Evolutionary conservation across 2,113 vertebrate species (phyloP).

Genomic region (Ictalurus furcatus): DNA sequence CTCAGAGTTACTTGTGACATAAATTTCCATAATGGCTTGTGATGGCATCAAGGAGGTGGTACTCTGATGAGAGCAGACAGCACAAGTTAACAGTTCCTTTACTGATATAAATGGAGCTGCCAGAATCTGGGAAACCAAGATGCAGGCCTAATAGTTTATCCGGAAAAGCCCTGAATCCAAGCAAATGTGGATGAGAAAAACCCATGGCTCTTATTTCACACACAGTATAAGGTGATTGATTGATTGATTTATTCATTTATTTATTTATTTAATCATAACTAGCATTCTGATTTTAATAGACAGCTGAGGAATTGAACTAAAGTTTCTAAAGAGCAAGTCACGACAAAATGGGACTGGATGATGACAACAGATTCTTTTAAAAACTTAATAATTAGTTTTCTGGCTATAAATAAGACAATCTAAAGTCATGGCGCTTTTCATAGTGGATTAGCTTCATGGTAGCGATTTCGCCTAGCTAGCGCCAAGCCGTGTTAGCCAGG

Average conservation of each 20-base stretch:
- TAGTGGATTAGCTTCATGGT: too few species aligned
- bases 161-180: not conserved
- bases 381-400: not conserved
- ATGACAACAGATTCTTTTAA: not conserved
- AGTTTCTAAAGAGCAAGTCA: not conserved
- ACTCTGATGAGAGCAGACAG: conserved; percentile 30
- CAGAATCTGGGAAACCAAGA: conserved; percentile 30
- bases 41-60: conserved; percentile 35
- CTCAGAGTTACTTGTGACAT: conserved; percentile 36
- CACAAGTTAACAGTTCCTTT: conserved; percentile 34
- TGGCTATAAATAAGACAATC: not conserved
- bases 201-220: not conserved
- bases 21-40: conserved; percentile 51
- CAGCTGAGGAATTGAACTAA: not conserved
- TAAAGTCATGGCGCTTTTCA: not conserved
- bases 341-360: not conserved
- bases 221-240: not conserved
- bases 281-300: not conserved
- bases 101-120: conserved; percentile 50
- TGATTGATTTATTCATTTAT: not conserved
- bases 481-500: not conserved
- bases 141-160: conserved; percentile 23
- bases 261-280: not conserved
- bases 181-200: not conserved
- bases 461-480: not conserved